Conservation (phyloP, 2,888 invertebrate genomes). For the Epistrophella euchroma region DNA sequence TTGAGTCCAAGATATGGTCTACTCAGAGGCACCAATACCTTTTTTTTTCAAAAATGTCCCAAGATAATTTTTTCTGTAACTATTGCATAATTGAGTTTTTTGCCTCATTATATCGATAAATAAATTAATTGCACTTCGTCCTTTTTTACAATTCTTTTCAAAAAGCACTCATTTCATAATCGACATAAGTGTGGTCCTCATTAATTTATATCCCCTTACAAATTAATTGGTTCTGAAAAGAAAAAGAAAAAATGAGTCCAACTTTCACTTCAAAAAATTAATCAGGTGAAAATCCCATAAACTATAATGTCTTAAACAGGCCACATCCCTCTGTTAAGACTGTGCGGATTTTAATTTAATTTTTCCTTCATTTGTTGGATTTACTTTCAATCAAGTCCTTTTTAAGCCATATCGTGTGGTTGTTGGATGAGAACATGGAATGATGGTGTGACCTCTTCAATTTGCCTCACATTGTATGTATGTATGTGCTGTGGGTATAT, state of each 20-base stretch:
- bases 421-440: not conserved
- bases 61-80: too few species aligned
- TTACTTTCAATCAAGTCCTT: slow-evolving; percentile 65
- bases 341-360: slow-evolving; percentile 56
- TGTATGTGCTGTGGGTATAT: too few species aligned
- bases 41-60: too few species aligned
- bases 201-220: not conserved
- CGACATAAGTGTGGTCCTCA: not conserved
- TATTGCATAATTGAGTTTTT: not conserved
- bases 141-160: not conserved
- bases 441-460: slow-evolving; percentile 6
- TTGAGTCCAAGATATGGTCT: too few species aligned
- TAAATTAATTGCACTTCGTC: not conserved
- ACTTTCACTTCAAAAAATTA: slow-evolving; percentile 50
- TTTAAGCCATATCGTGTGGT: not conserved
- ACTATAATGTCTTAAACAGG: slow-evolving; percentile 49
- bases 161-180: not conserved
- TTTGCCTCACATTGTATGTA: not conserved
- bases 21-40: too few species aligned
- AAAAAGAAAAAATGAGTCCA: not conserved
- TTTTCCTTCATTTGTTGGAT: slow-evolving; percentile 32
- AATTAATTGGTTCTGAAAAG: slow-evolving; percentile 4
- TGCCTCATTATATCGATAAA: not conserved
- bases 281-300: slow-evolving; percentile 66
- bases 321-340: slow-evolving; percentile 39